Evolutionary conservation across 2,888 invertebrate species (phyloP), one percentile per base, ranked within the genome.

Genomic region (Shargacucullia verbasci): DNA sequence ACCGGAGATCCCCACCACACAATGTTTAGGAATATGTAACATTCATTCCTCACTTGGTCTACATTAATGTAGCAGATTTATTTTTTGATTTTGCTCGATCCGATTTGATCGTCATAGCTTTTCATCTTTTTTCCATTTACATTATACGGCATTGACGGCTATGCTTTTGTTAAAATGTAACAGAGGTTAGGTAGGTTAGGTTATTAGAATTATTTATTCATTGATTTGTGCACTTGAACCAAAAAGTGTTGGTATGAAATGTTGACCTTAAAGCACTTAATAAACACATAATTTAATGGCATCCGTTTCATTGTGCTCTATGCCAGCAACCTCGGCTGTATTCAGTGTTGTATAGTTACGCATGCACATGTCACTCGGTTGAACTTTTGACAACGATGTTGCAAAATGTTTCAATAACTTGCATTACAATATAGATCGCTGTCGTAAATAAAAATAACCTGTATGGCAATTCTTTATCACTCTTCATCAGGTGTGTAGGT

Each of bases 301-400:
- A 71, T 76, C 75, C 75, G 71, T 56, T 55, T 43, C 40, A 64
- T 76, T 76, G 77, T 76, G 43, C 35, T 12, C 39, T 33, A 38
- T 66, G 56, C 49, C 13, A 37, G 15, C 63, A 66, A 62, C 69
- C 77, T 66, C 66, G 63, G 38, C 31, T 15, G 56, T 48, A 57
- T 50, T 39, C 31, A 25, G 56, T 48, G 59, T 50, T 39, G 58
- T 58, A 46, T 46, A 54, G 59, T 59, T 59, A 53, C 58, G 49
- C 58, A 67, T 52, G 40, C 58, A 47, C 58, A 67, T 52, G 40
- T 55, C 39, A 29, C 55, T 60, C 57, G 52, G 60, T 65, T 71
- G 68, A 73, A 71, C 71, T 74, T 73, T 71, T 65, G 65, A 59
- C 59, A 55, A 58, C 46, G 48, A 48, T 43, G 50, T 73, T 75